phyloP scores from a whole-genome alignment of 2,113 vertebrate species.

The Romanogobio albipinnatus region DNA sequence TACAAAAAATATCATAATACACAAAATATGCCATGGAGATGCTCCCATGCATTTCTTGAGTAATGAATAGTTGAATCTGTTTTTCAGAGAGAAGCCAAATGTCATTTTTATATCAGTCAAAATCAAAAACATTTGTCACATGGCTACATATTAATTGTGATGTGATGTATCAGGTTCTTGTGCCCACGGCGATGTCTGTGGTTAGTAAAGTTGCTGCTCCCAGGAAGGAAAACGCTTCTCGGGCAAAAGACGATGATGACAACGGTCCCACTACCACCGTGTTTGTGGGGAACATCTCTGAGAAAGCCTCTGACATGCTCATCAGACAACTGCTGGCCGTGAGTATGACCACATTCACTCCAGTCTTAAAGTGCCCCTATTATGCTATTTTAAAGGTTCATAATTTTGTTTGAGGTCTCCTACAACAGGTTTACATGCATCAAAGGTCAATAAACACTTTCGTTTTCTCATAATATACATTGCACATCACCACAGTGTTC shows the following conservation, averaged over 20 bases:
- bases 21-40: not conserved
- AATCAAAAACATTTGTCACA: not conserved
- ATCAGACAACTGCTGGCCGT: conserved; percentile 96
- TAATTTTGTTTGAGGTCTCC: too few relatives aligned
- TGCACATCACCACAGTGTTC: too few relatives aligned
- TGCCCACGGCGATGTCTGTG: conserved; percentile 87
- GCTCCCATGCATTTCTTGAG: not conserved
- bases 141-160: conserved; percentile 15
- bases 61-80: not conserved
- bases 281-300: conserved; percentile 98
- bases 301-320: conserved; percentile 98
- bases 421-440: too few relatives aligned
- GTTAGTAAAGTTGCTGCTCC: conserved; percentile 90
- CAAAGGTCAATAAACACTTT: too few relatives aligned
- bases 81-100: not conserved
- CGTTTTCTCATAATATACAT: too few relatives aligned
- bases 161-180: conserved; percentile 79
- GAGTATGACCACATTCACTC: conserved; percentile 65
- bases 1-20: not conserved
- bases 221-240: conserved; percentile 84
- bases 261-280: conserved; percentile 96
- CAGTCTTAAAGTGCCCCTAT: not conserved
- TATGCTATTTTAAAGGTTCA: too few relatives aligned
- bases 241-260: conserved; percentile 86
- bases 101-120: not conserved